Evolutionary conservation across 2,888 invertebrate species (phyloP), one percentile per base, ranked within the genome.

Genomic region (Clepsis dumicolana): DNA sequence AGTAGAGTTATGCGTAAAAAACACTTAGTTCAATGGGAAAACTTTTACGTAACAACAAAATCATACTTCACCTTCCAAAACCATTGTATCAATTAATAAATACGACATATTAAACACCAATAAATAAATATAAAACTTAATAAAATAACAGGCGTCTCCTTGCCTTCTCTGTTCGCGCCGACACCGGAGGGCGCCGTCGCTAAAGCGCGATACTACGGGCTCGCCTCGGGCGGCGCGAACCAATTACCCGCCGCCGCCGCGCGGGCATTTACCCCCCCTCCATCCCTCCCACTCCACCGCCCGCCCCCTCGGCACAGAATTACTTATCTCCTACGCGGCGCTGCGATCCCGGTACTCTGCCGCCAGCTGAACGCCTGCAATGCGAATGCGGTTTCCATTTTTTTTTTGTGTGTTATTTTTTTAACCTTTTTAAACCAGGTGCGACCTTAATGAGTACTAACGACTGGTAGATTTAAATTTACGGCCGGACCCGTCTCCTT

Each of bases 211-310:
- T 91, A 92, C 91, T 92, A 89, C 91, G 90, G 90, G 92, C 91
- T 91, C 89, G 91, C 93, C 91, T 92, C 92, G 90, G 92, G 92
- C 92, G 92, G 92, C 92, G 92, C 91, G 91, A 92, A 93, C 93
- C 93, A 93, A 94, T 93, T 93, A 94, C 93, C 93, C 92, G 90
- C 88, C 88, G 83, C 93, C 92, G 90, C 88, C 88, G 83, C 85
- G 87, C 89, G 90, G 88, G 89, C 90, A 91, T 90, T 91, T 90
- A 90, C 90, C 86, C 87, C 87, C 86, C 80, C 81, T 78, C 77
- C 48, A 1, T 76, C 81, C 80, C 80, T 78, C 75, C 74, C 74
- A 29, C 29, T 29, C 73, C 71, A 70, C 76, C 74, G 82, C 80
- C 76, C 71, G 78, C 77, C 75, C 74, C 78, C 77, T 80, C 81